Conservation (phyloP, 2,888 invertebrate species). For the Lithosia quadra region DNA sequence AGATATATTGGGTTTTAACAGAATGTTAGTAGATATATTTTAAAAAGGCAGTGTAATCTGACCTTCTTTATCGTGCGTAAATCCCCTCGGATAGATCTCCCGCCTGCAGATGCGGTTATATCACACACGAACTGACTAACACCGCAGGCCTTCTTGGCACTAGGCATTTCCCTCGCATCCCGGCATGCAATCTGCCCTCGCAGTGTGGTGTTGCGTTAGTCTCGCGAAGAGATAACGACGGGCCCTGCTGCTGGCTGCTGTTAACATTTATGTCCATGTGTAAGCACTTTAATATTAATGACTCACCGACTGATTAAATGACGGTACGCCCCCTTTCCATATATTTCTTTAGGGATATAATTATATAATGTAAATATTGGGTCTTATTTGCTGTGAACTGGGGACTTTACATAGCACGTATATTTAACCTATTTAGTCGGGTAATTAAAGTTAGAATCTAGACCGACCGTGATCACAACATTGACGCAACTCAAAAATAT, state of each 20-base stretch:
- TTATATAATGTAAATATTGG: neutral
- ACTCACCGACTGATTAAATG: slow-evolving; percentile 6
- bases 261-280: neutral
- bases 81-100: no score
- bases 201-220: neutral
- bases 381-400: neutral
- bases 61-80: no score
- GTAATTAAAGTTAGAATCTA: no score
- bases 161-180: no score
- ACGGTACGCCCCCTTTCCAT: slow-evolving; percentile 8
- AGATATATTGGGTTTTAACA: neutral
- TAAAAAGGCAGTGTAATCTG: neutral
- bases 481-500: no score
- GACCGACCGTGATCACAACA: no score
- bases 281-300: neutral
- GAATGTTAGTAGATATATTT: neutral
- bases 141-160: no score
- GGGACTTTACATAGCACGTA: neutral
- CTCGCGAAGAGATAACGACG: neutral
- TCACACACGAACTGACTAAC: no score
- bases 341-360: neutral
- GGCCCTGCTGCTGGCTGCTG: no score
- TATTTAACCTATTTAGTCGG: no score
- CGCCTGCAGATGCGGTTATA: no score
- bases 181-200: no score